Percentiles rank a stretch among this genome's conserved stretches.
Conservation (phyloP, 2,888 invertebrate genomes). For the Coleophora deauratella region DNA sequence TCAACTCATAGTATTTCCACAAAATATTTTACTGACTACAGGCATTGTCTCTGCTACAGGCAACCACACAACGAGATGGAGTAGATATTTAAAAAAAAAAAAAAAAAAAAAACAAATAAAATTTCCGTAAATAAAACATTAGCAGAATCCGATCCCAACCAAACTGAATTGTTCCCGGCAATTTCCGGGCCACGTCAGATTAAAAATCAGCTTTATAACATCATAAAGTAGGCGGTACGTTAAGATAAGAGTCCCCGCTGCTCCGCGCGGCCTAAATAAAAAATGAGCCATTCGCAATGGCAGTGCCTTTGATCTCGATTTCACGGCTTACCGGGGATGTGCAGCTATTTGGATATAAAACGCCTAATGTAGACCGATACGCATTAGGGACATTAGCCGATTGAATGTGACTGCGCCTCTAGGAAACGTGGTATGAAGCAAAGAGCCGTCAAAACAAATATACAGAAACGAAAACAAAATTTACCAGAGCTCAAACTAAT, state of each 20-base stretch:
- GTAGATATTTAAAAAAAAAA: too few relatives aligned
- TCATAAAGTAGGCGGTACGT: slow-evolving; percentile 65
- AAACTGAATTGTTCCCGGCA: slow-evolving; percentile 36
- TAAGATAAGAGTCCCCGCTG: slow-evolving; percentile 58
- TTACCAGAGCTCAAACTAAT: slow-evolving; percentile 21
- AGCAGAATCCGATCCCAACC: slow-evolving; percentile 22
- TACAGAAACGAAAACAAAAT: too few relatives aligned
- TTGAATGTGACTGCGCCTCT: slow-evolving; percentile 31
- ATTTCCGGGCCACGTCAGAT: slow-evolving; percentile 58
- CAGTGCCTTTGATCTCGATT: slow-evolving; percentile 69
- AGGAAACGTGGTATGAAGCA: too few relatives aligned
- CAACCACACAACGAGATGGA: too few relatives aligned
- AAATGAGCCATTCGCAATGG: slow-evolving; percentile 73
- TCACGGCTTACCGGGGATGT: slow-evolving; percentile 66
- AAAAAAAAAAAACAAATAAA: too few relatives aligned
- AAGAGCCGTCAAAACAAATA: too few relatives aligned
- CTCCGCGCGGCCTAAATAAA: slow-evolving; percentile 60
- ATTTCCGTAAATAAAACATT: slow-evolving; percentile 6
- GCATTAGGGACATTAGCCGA: slow-evolving; percentile 64
- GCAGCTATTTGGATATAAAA: slow-evolving; percentile 68
- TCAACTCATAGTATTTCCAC: too few relatives aligned
- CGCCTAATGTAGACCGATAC: slow-evolving; percentile 55
- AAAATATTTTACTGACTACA: too few relatives aligned
- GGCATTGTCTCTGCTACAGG: too few relatives aligned
- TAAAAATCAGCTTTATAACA: slow-evolving; percentile 74